phyloP scores from a whole-genome alignment of 2,888 invertebrate species.

The Hyalella azteca region DNA sequence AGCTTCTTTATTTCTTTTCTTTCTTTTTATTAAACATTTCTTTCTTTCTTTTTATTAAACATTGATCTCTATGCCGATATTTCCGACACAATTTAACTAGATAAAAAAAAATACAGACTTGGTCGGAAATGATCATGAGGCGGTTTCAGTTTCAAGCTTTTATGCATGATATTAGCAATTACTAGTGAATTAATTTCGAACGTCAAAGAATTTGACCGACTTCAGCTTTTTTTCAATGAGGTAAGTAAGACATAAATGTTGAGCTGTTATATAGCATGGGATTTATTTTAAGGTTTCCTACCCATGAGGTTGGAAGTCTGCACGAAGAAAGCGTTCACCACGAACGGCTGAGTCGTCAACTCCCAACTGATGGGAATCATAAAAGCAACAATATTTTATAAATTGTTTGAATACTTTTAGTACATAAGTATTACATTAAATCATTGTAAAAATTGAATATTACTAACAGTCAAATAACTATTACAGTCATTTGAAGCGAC shows the following conservation, averaged over 20 bases:
- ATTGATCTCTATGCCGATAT: too few relatives aligned
- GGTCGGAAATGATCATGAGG: too few relatives aligned
- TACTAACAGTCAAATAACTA: too few relatives aligned
- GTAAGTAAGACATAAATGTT: background rate
- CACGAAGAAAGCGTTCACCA: conserved; percentile 67
- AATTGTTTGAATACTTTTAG: too few relatives aligned
- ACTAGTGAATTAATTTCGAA: background rate
- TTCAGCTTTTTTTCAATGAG: background rate
- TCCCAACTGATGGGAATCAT: conserved; percentile 63
- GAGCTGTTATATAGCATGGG: too few relatives aligned
- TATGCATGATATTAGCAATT: background rate
- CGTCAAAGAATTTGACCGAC: background rate
- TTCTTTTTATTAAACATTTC: background rate
- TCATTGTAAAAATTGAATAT: too few relatives aligned
- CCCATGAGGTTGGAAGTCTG: conserved; percentile 67
- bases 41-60: background rate
- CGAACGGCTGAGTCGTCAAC: conserved; percentile 63
- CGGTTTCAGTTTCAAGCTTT: too few relatives aligned
- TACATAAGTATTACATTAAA: too few relatives aligned
- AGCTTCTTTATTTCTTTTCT: background rate
- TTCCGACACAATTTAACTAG: too few relatives aligned
- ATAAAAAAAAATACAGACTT: too few relatives aligned
- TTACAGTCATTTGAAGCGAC: too few relatives aligned
- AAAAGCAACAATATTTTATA: too few relatives aligned
- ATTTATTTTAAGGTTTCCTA: conserved; percentile 59